A percentile compares a stretch with the other conserved stretches of the same genome.
phyloP scores from a whole-genome alignment of 37 sponge, comb jelly and placozoan genomes.

The Theonella swinhoei region DNA sequence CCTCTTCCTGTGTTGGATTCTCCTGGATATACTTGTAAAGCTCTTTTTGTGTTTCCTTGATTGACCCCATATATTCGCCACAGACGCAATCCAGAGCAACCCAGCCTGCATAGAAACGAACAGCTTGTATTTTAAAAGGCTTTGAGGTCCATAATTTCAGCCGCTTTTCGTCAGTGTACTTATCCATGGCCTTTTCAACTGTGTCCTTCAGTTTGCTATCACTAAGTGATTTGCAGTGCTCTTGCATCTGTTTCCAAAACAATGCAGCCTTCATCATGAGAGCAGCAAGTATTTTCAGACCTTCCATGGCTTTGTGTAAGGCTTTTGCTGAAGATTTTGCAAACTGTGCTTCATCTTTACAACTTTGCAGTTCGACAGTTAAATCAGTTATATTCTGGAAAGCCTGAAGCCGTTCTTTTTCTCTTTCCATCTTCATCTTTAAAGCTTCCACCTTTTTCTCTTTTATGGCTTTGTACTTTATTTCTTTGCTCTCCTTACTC shows the following conservation, averaged over 20 bases:
- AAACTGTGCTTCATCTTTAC: conserved; percentile 14
- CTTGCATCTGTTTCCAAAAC: conserved; percentile 70
- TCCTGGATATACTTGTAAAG: conserved; percentile 10
- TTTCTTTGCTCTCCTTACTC: neutral
- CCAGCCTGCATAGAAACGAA: conserved; percentile 27
- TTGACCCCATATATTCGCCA: conserved; percentile 1
- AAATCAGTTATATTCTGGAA: conserved; percentile 27
- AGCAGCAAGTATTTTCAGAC: conserved; percentile 54
- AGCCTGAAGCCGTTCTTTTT: conserved; percentile 27
- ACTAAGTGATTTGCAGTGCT: conserved; percentile 49
- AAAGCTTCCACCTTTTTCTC: conserved; percentile 13
- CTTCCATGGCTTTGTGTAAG: conserved; percentile 58
- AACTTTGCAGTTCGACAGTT: conserved; percentile 16
- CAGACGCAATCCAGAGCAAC: conserved; percentile 5
- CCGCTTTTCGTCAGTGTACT: conserved; percentile 4
- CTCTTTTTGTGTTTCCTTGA: conserved; percentile 12
- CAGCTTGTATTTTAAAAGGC: conserved; percentile 14
- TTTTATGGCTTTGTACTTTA: neutral
- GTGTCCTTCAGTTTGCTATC: conserved; percentile 14
- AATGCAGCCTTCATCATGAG: conserved; percentile 67
- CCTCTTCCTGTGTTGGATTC: conserved; percentile 1
- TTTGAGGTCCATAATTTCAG: conserved; percentile 22
- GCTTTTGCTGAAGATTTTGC: conserved; percentile 43
- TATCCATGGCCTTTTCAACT: conserved; percentile 38
- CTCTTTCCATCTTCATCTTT: neutral